phyloP scores from a whole-genome alignment of 2,888 invertebrate genomes.

The Mythimna ferrago region DNA sequence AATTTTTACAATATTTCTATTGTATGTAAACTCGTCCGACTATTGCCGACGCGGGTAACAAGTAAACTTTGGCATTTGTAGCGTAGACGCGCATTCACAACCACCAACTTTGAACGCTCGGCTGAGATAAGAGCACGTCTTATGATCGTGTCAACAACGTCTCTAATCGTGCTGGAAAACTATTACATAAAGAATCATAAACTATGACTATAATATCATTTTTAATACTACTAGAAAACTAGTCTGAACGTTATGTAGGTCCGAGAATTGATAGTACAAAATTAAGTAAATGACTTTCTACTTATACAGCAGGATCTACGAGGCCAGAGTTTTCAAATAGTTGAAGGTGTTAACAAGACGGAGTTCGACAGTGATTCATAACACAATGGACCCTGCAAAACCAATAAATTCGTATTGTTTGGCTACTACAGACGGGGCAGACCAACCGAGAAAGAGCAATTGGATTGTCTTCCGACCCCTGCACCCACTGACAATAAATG shows the following conservation, averaged over 20 bases:
- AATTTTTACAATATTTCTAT: constrained; percentile 66
- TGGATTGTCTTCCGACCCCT: constrained; percentile 60
- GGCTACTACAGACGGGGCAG: constrained; percentile 49
- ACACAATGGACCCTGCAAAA: constrained; percentile 50
- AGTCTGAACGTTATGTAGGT: neutral
- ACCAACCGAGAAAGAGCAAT: constrained; percentile 61
- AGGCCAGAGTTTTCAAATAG: constrained; percentile 19
- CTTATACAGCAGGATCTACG: neutral
- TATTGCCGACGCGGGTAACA: constrained; percentile 63
- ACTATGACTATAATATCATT: neutral
- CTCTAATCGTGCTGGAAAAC: constrained; percentile 20
- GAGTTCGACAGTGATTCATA: constrained; percentile 50
- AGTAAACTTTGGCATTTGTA: constrained; percentile 64
- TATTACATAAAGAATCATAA: constrained; percentile 9
- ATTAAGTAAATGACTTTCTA: neutral
- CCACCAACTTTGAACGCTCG: constrained; percentile 48
- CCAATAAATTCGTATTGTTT: constrained; percentile 62
- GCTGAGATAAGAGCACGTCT: constrained; percentile 43
- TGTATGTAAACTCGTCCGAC: constrained; percentile 59
- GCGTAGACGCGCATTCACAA: constrained; percentile 40
- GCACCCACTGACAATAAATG: constrained; percentile 53
- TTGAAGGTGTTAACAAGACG: constrained; percentile 34
- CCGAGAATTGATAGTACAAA: neutral
- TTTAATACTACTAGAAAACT: neutral
- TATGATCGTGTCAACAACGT: constrained; percentile 41